Evolutionary conservation across 1,140 invertebrate genomes (phyloP), one percentile per base, ranked within the genome.

Genomic region (Danaus plexippus): DNA sequence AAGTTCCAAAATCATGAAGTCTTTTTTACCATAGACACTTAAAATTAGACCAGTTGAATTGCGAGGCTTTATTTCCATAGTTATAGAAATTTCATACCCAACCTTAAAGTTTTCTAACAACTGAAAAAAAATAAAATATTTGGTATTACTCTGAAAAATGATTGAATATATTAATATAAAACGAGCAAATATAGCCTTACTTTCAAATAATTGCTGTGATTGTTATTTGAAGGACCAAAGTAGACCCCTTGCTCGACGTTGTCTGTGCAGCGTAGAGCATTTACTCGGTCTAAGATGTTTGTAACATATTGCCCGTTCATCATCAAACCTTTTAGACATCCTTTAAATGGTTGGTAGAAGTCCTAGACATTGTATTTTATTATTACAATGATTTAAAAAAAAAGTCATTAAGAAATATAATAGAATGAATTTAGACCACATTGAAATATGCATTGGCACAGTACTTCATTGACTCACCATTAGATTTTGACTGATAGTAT

Each of bases 51-150:
- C 97, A 1, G 92, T 92, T 9, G 92, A 90, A 55, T 92, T 92
- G 15, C 97, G 90, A 8, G 97, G 96, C 66, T 95, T 95, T 47
- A 99, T 94, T 43, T 97, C 94, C 88, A 99, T 90, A 43, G 90
- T 90, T 48, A 98, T 93, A 3, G 92, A 91, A 43, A 97, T 90
- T 55, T 93, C 91, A 45, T 89, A 80, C 0, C 95, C 95, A 3
- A 98, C 94, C 13, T 83, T 89, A 83, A 94, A 97, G 71, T 89
- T 90, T n/a, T 95, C 92, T 11, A 86, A 69, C 3, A 90, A 66
- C 89, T 91, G 68, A 75, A 87, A 67, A 45, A 52, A 47, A 41
- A 53, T 51, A 55, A 43, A 66, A 48, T 47, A 42, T 45, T 44
- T 44, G 11, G 9, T 10, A 11, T n/a, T n/a, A 32, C 0, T 41